These are phyloP conservation scores for Polyergus mexicanus DNA, from an alignment of 1,140 invertebrate species.

Conservation along the genomic window DNA sequence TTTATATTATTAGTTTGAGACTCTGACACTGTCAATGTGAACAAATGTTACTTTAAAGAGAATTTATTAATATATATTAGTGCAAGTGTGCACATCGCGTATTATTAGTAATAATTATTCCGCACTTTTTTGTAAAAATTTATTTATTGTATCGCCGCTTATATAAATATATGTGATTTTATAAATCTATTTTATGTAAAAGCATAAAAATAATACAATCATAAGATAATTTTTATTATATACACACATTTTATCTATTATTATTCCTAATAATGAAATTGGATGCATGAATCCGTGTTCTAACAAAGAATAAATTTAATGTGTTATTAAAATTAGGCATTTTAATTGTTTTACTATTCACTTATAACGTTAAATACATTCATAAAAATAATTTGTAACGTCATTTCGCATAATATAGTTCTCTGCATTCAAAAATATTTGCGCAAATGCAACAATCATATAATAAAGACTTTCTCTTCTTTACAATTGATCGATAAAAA, in stretches of 20 bases:
- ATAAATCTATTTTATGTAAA: not conserved
- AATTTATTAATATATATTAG: not conserved
- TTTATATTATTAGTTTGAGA: conserved; percentile 43
- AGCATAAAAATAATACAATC: not conserved
- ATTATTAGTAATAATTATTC: conserved; percentile 1
- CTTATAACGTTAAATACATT: not conserved
- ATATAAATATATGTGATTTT: conserved; percentile 3
- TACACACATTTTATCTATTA: not conserved
- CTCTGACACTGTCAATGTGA: conserved; percentile 1
- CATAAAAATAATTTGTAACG: too few species aligned
- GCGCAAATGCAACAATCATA: not conserved
- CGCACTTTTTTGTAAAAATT: not conserved
- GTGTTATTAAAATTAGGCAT: not conserved
- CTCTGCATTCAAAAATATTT: not conserved
- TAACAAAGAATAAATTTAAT: not conserved
- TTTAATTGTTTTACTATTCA: not conserved
- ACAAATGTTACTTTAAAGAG: conserved; percentile 17
- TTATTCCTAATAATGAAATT: conserved; percentile 9
- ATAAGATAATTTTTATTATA: not conserved
- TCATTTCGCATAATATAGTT: too few species aligned
- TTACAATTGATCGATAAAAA: not conserved
- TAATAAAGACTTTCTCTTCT: not conserved
- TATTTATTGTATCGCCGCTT: not conserved
- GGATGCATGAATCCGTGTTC: not conserved
- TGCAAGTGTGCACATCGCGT: not conserved